These are phyloP conservation scores for Sminthurides aquaticus DNA, from an alignment of 2,888 invertebrate species.

Conservation along the genomic window DNA sequence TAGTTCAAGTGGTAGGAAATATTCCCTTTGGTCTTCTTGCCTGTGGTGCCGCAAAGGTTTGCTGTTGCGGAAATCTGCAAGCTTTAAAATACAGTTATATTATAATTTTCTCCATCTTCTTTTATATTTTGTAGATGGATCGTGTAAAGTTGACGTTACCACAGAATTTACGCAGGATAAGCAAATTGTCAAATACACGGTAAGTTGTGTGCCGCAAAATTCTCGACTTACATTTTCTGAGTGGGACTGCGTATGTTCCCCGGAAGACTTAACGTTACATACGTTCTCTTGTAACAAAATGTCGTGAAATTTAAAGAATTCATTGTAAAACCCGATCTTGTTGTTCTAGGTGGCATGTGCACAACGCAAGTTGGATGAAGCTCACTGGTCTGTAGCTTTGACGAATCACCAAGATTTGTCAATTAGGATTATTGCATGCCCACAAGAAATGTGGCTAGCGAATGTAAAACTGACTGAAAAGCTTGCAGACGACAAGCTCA, in stretches of 20 bases:
- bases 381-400: slow-evolving; percentile 12
- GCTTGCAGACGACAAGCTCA: neutral
- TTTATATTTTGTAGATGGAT: too few relatives aligned
- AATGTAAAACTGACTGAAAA: slow-evolving; percentile 10
- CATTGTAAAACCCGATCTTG: neutral
- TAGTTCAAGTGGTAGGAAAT: neutral
- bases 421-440: slow-evolving; percentile 2
- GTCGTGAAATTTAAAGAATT: neutral
- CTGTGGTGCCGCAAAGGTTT: too few relatives aligned
- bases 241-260: too few relatives aligned
- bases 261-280: too few relatives aligned
- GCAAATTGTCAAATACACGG: neutral
- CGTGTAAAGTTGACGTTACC: neutral
- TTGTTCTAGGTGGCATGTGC: slow-evolving; percentile 8
- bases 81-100: too few relatives aligned
- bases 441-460: slow-evolving; percentile 17
- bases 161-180: neutral
- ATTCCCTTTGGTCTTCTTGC: too few relatives aligned
- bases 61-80: too few relatives aligned
- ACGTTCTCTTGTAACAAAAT: too few relatives aligned
- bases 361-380: slow-evolving; percentile 1
- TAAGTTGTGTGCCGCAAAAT: too few relatives aligned
- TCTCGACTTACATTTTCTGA: too few relatives aligned
- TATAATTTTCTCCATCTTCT: too few relatives aligned
- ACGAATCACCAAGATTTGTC: slow-evolving; percentile 8